Evolutionary conservation across 2,888 invertebrate species (phyloP), one percentile per base, ranked within the genome.

Genomic region (Rapana venosa): DNA sequence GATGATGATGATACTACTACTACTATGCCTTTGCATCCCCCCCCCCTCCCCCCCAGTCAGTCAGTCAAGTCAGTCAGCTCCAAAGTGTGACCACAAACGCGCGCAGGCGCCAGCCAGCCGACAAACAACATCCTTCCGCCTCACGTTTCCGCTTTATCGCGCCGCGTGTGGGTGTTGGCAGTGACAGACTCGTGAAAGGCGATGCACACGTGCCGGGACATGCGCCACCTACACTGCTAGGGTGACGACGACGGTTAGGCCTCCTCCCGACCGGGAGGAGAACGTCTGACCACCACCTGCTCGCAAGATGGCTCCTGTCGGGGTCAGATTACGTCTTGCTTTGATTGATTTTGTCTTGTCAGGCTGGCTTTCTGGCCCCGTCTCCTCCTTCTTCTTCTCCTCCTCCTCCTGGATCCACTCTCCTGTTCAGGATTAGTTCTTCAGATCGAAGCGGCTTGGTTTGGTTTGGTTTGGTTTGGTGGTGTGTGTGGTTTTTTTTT

Each of bases 231-330:
- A 32, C 13, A 13, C 32, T 17, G 32, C 30, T 32, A 15, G 77
- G 1, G 11, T 6, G 8, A 11, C 77, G 30, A 30, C 77, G 77
- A 11, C 77, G 77, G 20, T 32, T n/a, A 32, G 32, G 6, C 85
- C 56, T 30, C n/a, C 56, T 83, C 83, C 20, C 4, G 66, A 74
- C 70, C 70, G 70, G 47, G 77, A 0, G n/a, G 85, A 85, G 58
- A 85, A 85, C 85, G 84, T 47, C 89, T 47, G 74, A 47, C 47
- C 5, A 74, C 89, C 89, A 89, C 89, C 89, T 89, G 89, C 89
- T 85, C 15, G 36, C 89, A 89, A 89, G 85, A 89, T 89, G 89
- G 89, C 89, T 22, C 30, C 70, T 70, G n/a, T 84, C 84, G 56
- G 84, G 84, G 70, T 89, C 66, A 58, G 85, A 89, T 89, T 89